phyloP scores from a whole-genome alignment of 2,797 vertebrate genomes.

The Acrocephalus scirpaceus region DNA sequence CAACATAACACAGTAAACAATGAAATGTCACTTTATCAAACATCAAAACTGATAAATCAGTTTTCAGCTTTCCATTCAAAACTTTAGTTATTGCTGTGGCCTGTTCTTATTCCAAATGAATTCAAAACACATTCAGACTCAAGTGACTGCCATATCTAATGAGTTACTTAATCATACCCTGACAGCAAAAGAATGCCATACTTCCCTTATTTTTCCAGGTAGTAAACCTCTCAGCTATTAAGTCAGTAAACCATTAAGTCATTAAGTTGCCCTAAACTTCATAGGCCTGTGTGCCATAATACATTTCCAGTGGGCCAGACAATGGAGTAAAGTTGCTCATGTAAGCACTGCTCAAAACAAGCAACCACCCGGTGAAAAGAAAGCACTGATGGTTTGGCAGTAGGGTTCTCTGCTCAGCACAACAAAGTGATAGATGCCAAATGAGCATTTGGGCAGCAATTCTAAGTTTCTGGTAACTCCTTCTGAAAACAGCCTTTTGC shows the following conservation, averaged over 20 bases:
- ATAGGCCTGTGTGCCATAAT: neutral
- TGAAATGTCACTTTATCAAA: neutral
- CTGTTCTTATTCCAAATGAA: neutral
- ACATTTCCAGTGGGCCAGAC: neutral
- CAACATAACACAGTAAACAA: neutral
- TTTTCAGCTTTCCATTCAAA: neutral
- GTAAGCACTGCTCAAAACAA: neutral
- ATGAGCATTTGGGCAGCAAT: neutral
- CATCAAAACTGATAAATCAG: neutral
- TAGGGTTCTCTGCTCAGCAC: neutral
- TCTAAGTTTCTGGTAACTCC: neutral
- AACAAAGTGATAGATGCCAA: neutral
- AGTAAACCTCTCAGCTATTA: neutral
- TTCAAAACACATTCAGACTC: neutral
- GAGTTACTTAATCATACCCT: neutral
- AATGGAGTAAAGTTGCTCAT: neutral
- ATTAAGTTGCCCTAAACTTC: neutral
- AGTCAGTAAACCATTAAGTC: neutral
- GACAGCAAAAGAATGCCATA: neutral
- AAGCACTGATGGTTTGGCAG: neutral
- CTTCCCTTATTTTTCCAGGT: neutral
- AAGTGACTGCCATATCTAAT: neutral
- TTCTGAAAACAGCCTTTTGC: neutral
- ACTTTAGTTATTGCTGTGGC: neutral
- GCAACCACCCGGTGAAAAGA: neutral